Percentiles rank a stretch among this genome's conserved stretches.
These are phyloP conservation scores for Zosterops hypoxanthus DNA, from an alignment of 2,113 vertebrate species.

Conservation along the genomic window DNA sequence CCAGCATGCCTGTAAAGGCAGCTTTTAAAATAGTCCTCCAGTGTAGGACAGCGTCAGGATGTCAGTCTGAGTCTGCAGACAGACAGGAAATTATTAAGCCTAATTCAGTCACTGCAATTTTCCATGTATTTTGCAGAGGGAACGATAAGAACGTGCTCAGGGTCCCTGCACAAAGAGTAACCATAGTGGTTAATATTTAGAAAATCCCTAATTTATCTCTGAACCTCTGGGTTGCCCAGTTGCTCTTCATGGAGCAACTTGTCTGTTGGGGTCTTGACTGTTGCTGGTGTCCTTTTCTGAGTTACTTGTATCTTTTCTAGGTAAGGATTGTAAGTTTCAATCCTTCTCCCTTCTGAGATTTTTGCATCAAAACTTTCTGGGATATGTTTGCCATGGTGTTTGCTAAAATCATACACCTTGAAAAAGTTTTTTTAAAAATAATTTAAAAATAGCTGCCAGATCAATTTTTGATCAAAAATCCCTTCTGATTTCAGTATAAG, in stretches of 20 bases:
- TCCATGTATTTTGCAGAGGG: not conserved
- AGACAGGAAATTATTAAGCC: conserved; percentile 12
- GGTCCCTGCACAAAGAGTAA: not conserved
- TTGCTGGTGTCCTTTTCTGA: not conserved
- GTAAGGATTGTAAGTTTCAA: not conserved
- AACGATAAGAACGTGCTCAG: not conserved
- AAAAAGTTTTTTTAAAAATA: not conserved
- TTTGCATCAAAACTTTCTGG: not conserved
- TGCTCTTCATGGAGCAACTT: not conserved
- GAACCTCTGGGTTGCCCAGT: not conserved
- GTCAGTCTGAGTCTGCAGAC: conserved; percentile 30
- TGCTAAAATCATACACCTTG: not conserved
- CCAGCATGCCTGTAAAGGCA: conserved; percentile 3
- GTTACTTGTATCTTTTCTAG: not conserved
- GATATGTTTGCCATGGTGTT: not conserved
- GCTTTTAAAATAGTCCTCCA: conserved; percentile 19
- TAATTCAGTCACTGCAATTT: not conserved
- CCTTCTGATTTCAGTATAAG: not conserved
- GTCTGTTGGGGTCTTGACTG: not conserved
- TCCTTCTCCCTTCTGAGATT: not conserved
- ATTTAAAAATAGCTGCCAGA: not conserved
- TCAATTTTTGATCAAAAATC: not conserved
- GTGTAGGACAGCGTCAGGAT: not conserved
- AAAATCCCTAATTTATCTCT: not conserved
- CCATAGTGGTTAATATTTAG: not conserved